A percentile compares a stretch with the other conserved stretches of the same genome.
Conservation (phyloP, 2,797 vertebrate species). For the Parauchenoglanis punctatus region DNA sequence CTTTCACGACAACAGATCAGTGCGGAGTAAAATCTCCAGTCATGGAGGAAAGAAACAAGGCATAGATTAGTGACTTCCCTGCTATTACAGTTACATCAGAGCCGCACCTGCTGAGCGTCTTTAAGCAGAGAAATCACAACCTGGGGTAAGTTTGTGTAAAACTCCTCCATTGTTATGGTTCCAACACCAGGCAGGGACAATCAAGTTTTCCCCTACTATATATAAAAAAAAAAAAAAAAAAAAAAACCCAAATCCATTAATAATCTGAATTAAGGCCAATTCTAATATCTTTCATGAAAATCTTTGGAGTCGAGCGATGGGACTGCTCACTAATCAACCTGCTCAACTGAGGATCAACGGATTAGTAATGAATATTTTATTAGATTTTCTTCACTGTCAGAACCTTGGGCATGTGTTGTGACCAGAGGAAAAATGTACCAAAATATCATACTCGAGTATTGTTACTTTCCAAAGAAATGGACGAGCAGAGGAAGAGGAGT, state of each 20-base stretch:
- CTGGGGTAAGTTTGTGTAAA: background rate
- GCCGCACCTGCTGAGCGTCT: accelerated
- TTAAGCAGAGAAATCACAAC: background rate
- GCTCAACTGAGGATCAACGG: background rate
- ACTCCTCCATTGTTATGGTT: background rate
- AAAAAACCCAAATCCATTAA: no score
- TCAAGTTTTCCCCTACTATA: background rate
- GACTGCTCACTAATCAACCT: background rate
- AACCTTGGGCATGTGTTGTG: background rate
- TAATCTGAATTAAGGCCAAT: background rate
- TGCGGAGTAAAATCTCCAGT: background rate
- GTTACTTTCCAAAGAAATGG: no score
- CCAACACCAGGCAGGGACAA: no score
- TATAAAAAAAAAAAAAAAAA: background rate
- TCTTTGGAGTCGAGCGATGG: background rate
- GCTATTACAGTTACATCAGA: background rate
- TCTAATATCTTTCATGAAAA: background rate
- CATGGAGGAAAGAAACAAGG: background rate
- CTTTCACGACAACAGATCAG: background rate
- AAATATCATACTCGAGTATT: background rate
- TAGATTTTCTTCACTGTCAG: background rate
- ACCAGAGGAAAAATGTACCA: background rate
- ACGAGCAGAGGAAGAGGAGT: no score
- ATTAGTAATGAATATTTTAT: background rate
- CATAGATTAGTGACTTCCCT: background rate